Base-by-base conservation (phyloP, 1,140 invertebrate species). In the Neuroterus valhalla region DNA sequence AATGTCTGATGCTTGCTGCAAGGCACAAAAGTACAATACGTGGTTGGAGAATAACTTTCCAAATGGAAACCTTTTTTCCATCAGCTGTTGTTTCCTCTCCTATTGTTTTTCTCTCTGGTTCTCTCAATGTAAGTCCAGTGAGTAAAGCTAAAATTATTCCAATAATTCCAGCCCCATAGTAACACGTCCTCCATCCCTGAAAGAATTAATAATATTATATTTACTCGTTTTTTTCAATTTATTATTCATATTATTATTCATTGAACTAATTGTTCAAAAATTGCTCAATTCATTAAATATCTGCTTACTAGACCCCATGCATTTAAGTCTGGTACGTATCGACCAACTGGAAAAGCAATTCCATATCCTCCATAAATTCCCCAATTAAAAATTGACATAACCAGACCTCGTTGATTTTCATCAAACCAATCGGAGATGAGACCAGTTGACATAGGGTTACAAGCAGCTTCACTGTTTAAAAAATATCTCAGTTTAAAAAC, bases 331-430 rank as follows among this genome's bases (percentile, higher is more conserved):
- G 96, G 96, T 48, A 98, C 92, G 81, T 98, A 98, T 78, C 96
- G 93, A 1, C 97, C 97, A 19, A 98, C 93, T 0, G 96, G 96
- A 86, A 97, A 98, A 11, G 96, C 96, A 62, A 98, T 94, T 48
- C 96, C 96, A 78, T 98, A 98, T 12, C 97, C 97, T 21, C 96
- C 95, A 84, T 98, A 98, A 77, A 98, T 98, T 43, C 97, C 97
- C 96, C 96, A 98, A 88, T 98, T 98, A 90, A 98, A 98, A 70
- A 98, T 94, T 1, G 97, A 96, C 91, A 98, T 94, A 1, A 97
- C 97, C 14, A 97, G 89, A 10, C 95, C 97, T 76, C 96, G 92
- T 77, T 96, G 94, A 70, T 95, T 91, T 86, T 96, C 95, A 0
- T 93, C 92, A 81, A 97, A 97, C 80, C 96, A 93, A 84, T 98